Percentiles rank a stretch among this genome's conserved stretches.
Evolutionary conservation across 1,140 invertebrate genomes (phyloP).

Genomic region (Neuroterus valhalla): DNA sequence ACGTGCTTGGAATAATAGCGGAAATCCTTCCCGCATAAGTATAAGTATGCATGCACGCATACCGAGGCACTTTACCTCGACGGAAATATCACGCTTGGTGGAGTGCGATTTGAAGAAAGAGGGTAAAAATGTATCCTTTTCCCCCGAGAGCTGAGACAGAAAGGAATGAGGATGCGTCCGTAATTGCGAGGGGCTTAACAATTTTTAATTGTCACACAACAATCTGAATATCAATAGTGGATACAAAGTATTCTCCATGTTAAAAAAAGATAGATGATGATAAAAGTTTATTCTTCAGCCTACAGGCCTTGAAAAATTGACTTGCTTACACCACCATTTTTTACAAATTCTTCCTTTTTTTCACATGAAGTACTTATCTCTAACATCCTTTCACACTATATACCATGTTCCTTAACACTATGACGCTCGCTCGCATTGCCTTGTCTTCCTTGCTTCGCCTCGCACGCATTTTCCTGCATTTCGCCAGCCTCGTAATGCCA

Average conservation of each 20-base stretch:
- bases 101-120: slow-evolving; percentile 9
- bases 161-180: slow-evolving; percentile 1
- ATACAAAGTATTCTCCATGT: background rate
- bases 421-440: too few species aligned
- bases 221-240: background rate
- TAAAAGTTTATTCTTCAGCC: too few species aligned
- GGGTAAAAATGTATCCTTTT: background rate
- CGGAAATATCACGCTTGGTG: slow-evolving; percentile 18
- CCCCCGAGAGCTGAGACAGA: background rate
- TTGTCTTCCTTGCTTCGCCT: too few species aligned
- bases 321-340: too few species aligned
- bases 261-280: too few species aligned
- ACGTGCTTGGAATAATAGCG: slow-evolving; percentile 52
- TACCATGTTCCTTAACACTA: too few species aligned
- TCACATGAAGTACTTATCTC: too few species aligned
- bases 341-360: too few species aligned
- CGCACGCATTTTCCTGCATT: too few species aligned
- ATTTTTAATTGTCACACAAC: slow-evolving; percentile 7
- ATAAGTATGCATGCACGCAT: slow-evolving; percentile 24
- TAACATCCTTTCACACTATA: too few species aligned
- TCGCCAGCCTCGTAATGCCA: too few species aligned
- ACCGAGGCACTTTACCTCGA: slow-evolving; percentile 8
- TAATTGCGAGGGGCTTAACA: background rate
- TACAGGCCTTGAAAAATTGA: too few species aligned
- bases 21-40: slow-evolving; percentile 57